A percentile compares a stretch with the other conserved stretches of the same genome.
Conservation (phyloP, 2,113 vertebrate species). For the Neopipo cinnamomea region DNA sequence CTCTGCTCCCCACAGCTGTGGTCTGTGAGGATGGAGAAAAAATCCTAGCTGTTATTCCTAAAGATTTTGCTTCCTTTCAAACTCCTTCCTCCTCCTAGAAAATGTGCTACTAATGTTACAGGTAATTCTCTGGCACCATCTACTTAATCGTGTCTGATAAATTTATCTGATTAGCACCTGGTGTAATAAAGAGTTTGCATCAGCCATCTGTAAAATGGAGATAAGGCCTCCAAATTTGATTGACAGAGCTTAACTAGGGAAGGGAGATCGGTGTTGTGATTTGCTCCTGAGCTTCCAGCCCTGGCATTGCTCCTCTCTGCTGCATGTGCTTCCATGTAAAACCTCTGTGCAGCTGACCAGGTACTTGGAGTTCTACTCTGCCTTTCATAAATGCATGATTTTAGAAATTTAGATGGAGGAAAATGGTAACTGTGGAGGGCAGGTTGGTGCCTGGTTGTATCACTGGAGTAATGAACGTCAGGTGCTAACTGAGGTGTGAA, state of each 20-base stretch:
- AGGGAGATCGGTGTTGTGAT: neutral
- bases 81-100: neutral
- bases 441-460: neutral
- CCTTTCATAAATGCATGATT: neutral
- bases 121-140: neutral
- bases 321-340: neutral
- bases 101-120: neutral
- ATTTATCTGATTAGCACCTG: neutral
- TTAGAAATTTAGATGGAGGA: neutral
- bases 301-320: fast-evolving
- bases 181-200: neutral
- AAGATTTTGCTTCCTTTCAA: neutral
- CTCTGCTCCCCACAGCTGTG: neutral
- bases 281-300: neutral
- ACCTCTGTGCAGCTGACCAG: neutral
- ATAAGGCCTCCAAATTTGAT: neutral
- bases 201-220: neutral
- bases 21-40: neutral
- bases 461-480: fast-evolving
- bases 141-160: neutral
- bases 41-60: neutral
- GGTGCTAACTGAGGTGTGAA: neutral
- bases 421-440: neutral
- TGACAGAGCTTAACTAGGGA: neutral
- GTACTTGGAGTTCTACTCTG: neutral